Evolutionary conservation across 2,113 vertebrate genomes (phyloP).

Genomic region (Gyps fulvus): DNA sequence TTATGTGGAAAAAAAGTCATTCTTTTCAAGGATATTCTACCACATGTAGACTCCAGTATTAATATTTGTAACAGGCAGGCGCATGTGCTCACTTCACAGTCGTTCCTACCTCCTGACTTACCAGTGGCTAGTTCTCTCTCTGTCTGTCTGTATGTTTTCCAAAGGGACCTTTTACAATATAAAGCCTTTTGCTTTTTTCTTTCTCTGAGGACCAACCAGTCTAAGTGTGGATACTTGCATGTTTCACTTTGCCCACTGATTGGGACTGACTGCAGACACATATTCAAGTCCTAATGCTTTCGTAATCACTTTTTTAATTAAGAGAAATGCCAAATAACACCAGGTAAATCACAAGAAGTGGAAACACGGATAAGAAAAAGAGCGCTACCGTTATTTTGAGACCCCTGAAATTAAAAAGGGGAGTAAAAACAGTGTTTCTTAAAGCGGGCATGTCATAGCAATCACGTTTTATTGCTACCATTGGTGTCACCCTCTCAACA

Average conservation of each 20-base stretch:
- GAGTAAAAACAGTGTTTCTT: not conserved
- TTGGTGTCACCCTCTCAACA: not conserved
- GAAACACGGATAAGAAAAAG: not conserved
- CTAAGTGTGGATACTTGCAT: not conserved
- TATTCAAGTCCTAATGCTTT: not conserved
- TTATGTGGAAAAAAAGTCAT: not conserved
- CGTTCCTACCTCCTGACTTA: not conserved
- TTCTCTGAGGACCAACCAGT: not conserved
- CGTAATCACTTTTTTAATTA: not conserved
- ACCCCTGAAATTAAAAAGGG: not conserved
- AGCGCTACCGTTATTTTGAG: not conserved
- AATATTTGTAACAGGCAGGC: not conserved
- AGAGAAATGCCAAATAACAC: not conserved
- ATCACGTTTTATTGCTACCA: not conserved
- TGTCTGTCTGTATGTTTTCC: not conserved
- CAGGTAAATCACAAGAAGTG: not conserved
- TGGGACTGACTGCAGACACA: not conserved
- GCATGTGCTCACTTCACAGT: not conserved
- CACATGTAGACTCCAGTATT: not conserved
- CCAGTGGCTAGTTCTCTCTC: not conserved
- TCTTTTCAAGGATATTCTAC: not conserved
- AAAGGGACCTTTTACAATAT: not conserved
- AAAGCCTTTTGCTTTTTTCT: not conserved
- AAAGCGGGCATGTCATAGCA: not conserved
- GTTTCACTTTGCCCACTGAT: not conserved